Evolutionary conservation across 2,888 invertebrate species (phyloP), one percentile per base, ranked within the genome.

Genomic region (Ctena decussata): DNA sequence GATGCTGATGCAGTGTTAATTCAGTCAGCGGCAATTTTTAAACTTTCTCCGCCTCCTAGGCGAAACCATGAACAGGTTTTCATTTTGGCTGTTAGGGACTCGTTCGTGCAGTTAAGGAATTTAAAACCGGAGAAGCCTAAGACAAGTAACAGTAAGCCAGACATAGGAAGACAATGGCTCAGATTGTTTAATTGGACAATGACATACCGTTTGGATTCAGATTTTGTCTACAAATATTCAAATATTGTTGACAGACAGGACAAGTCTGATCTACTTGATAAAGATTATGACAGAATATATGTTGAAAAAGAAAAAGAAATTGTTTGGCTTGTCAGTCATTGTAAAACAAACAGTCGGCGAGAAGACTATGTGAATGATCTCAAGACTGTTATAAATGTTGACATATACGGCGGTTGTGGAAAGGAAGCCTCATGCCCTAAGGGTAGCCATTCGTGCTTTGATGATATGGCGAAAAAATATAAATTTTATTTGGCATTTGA

Each of bases 151-250:
- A 41, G 41, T 41, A 41, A 15, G 6, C 41, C 6, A 5, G 60
- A 8, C 1, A 18, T 60, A 24, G 60, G 27, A 8, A 60, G 27
- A 5, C 27, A 60, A 30, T 60, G 60, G 60, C 5, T 30, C 5
- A 5, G 65, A 32, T 44, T 73, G 37, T 71, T 84, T 37, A 69
- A 77, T 32, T 80, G 77, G 81, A 81, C 80, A 12, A 70, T 80
- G 78, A 60, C 84, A 21, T 84, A 78, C 3, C 41, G 84, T 27
- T 2, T 49, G n/a, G 84, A 84, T 37, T 37, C 80, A 27, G 81
- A 81, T 32, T 53, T 84, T 37, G 27, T 30, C 8, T 53, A 69
- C 18, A 39, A 74, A 0, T 80, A 80, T 69, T 74, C 76, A 24
- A 77, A 69, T 39, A 49, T 60, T 18, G 6, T 77, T 44, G 21